Percentiles rank a stretch among this genome's conserved stretches.
These are phyloP conservation scores for Gasteruption jaculator DNA, from an alignment of 2,888 invertebrate genomes.

Conservation along the genomic window DNA sequence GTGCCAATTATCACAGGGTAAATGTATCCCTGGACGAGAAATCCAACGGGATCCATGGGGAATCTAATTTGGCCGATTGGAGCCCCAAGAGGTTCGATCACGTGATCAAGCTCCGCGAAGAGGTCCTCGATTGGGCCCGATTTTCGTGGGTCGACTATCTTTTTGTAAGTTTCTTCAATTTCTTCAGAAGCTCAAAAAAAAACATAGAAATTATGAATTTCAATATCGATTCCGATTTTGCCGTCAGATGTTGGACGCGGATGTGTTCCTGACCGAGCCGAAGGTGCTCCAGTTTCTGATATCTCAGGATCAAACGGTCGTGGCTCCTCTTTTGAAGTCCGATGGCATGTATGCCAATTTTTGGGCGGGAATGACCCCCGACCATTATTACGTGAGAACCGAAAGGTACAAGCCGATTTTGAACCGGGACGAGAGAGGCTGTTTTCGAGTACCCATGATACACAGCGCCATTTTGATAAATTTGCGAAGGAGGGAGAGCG, in stretches of 20 bases:
- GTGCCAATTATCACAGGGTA: slow-evolving; percentile 67
- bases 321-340: slow-evolving; percentile 82
- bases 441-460: slow-evolving; percentile 85
- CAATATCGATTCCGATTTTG: background rate
- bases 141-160: slow-evolving; percentile 84
- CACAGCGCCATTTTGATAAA: slow-evolving; percentile 83
- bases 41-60: slow-evolving; percentile 55
- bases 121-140: slow-evolving; percentile 68
- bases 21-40: slow-evolving; percentile 57
- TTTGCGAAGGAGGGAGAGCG: slow-evolving; percentile 59
- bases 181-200: slow-evolving; percentile 3
- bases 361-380: slow-evolving; percentile 89
- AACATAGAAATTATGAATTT: background rate
- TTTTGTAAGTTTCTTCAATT: slow-evolving; percentile 61
- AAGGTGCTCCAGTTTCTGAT: slow-evolving; percentile 63
- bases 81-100: slow-evolving; percentile 69
- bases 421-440: slow-evolving; percentile 65
- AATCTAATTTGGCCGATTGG: slow-evolving; percentile 71
- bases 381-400: slow-evolving; percentile 79
- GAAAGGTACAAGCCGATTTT: slow-evolving; percentile 81
- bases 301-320: slow-evolving; percentile 60
- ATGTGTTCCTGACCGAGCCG: slow-evolving; percentile 72
- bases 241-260: slow-evolving; percentile 75
- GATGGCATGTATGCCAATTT: slow-evolving; percentile 91
- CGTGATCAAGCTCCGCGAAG: slow-evolving; percentile 74